Base-by-base conservation (phyloP, 2,888 invertebrate species). In the Mellilla xanthometata region DNA sequence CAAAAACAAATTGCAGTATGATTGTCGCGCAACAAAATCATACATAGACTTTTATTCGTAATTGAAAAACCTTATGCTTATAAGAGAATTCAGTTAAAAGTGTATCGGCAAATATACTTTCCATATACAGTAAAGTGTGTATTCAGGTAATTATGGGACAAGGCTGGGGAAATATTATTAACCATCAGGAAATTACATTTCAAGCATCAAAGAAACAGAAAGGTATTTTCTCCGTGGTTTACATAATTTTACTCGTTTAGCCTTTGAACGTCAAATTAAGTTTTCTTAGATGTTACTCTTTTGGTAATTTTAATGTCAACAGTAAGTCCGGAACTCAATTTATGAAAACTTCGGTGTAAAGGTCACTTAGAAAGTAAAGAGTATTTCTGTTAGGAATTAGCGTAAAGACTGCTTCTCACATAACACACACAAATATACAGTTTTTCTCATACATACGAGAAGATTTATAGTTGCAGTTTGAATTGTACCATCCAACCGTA, bases 101-200 rank as follows among this genome's bases (percentile, higher is more conserved):
- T 33, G 33, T 41, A 34, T 44, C 22, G 38, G 40, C 32, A 47
- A 46, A 43, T 32, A 40, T 32, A 33, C 36, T 26, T 33, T 9
- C 31, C 38, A 34, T 33, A n/a, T n/a, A n/a, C n/a, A n/a, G n/a
- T n/a, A n/a, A n/a, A n/a, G 15, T 40, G 23, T 41, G 39, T 36
- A 35, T 33, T 38, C 38, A 38, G 39, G 44, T 41, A 53, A 57
- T 55, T 54, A 45, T 32, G 36, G 41, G 29, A 39, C 52, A 50
- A 52, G 54, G 44, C 47, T 41, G 45, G 35, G 43, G 35, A 53
- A 58, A 56, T 55, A 45, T 54, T 53, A 39, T 60, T 53, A 58
- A 58, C 40, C 45, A 42, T 28, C 45, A 28, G 52, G 44, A 56
- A 60, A 61, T 60, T 51, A 55, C 48, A 56, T 61, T 59, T 50